These are phyloP conservation scores for Pipistrellus pipistrellus DNA, from an alignment of 2,797 vertebrate genomes.

Conservation along the genomic window DNA sequence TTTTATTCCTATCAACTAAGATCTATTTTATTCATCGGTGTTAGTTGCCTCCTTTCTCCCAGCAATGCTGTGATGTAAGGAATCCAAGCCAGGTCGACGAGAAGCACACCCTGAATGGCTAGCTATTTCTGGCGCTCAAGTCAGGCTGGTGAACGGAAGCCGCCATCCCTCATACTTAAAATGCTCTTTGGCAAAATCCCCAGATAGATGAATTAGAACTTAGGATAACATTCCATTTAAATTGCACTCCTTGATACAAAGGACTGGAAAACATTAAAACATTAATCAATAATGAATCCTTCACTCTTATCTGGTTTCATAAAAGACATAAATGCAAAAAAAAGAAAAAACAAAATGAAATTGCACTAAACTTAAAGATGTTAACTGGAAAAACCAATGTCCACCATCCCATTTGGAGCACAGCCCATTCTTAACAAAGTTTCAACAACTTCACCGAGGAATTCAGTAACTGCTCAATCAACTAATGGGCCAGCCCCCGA, in stretches of 20 bases:
- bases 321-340: constrained; percentile 5
- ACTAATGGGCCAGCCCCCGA: background rate
- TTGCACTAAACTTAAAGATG: background rate
- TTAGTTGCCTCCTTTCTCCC: background rate
- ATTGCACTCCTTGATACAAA: background rate
- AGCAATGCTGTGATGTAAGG: background rate
- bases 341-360: constrained; percentile 27
- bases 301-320: constrained; percentile 22
- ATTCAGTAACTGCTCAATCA: background rate
- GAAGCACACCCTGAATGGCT: background rate
- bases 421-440: background rate
- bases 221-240: constrained; percentile 24
- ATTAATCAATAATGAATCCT: background rate
- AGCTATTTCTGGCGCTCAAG: background rate
- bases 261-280: background rate
- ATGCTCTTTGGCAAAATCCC: background rate
- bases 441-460: background rate
- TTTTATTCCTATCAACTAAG: background rate
- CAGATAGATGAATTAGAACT: background rate
- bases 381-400: background rate
- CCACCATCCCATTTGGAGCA: background rate
- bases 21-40: background rate
- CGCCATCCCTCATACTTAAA: background rate
- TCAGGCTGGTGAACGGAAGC: background rate
- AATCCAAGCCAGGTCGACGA: background rate